Evolutionary conservation across 2,797 vertebrate genomes (phyloP).

Genomic region (Rachycentron canadum): DNA sequence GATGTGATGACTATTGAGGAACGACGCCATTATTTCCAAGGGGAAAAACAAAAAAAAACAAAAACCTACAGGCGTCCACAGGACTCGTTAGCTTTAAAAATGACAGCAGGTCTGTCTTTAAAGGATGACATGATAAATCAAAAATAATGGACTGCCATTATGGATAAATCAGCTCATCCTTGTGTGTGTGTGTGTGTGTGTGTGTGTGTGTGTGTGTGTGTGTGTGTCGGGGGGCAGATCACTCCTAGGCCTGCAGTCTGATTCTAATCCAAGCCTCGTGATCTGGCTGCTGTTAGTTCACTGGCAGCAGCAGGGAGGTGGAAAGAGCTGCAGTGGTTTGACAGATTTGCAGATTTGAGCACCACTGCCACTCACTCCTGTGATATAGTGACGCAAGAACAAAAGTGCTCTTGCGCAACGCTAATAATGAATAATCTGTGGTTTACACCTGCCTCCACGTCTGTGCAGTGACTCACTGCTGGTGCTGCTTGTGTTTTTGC

Average conservation of each 20-base stretch:
- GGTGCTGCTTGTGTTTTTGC: background rate
- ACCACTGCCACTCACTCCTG: background rate
- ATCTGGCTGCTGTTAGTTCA: constrained; percentile 65
- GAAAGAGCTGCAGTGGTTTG: constrained; percentile 32
- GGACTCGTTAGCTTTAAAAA: constrained; percentile 29
- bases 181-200: background rate
- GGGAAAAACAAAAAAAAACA: too few relatives aligned
- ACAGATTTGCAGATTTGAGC: constrained; percentile 56
- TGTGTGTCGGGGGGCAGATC: constrained; percentile 13
- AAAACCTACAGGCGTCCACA: constrained; percentile 9
- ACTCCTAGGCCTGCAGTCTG: constrained; percentile 38
- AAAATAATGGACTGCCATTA: constrained; percentile 37
- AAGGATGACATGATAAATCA: constrained; percentile 26
- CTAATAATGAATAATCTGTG: constrained; percentile 33
- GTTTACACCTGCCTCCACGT: constrained; percentile 63
- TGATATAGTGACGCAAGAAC: background rate
- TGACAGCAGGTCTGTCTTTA: constrained; percentile 18
- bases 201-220: constrained; percentile 18
- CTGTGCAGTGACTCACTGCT: constrained; percentile 37
- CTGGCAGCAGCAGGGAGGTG: constrained; percentile 35
- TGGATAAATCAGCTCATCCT: constrained; percentile 27
- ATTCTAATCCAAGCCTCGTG: constrained; percentile 80
- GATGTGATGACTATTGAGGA: constrained; percentile 5
- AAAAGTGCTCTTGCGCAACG: constrained; percentile 6
- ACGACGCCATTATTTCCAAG: constrained; percentile 23